Conservation (phyloP, 2,888 invertebrate genomes). For the Pandemis corylana region DNA sequence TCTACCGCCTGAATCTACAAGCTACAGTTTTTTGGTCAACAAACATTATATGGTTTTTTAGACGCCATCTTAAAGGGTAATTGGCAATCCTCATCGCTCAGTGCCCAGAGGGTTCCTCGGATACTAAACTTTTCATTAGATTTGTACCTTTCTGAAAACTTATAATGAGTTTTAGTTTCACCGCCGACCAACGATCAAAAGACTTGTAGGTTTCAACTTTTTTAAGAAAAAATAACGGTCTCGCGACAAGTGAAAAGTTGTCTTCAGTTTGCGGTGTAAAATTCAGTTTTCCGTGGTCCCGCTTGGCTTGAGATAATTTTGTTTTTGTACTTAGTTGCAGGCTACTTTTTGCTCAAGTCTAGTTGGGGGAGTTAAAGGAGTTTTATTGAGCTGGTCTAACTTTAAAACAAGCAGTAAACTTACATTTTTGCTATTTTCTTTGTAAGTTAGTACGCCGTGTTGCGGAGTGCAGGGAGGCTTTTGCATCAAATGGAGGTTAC, state of each 20-base stretch:
- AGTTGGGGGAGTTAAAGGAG: background rate
- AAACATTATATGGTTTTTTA: no score
- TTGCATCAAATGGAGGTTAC: background rate
- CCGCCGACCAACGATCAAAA: constrained; percentile 6
- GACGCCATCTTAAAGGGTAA: background rate
- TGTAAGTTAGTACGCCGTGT: background rate
- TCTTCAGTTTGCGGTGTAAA: background rate
- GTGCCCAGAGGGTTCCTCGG: background rate
- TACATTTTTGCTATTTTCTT: background rate
- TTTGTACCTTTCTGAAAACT: constrained; percentile 37
- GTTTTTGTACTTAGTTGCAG: constrained; percentile 7
- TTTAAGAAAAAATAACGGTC: background rate
- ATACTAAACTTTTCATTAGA: constrained; percentile 16
- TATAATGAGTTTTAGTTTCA: constrained; percentile 40
- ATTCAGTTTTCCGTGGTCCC: background rate
- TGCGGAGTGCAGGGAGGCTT: background rate
- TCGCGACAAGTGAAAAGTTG: background rate
- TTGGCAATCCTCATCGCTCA: background rate
- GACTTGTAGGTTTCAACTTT: background rate
- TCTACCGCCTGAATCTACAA: no score
- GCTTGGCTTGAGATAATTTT: background rate
- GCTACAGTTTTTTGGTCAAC: no score
- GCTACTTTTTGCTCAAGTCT: constrained; percentile 1
- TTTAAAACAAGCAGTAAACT: background rate
- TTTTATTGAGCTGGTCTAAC: constrained; percentile 1